Percentiles rank a stretch among this genome's conserved stretches.
Conservation (phyloP, 2,113 vertebrate genomes). For the Apeltes quadracus region DNA sequence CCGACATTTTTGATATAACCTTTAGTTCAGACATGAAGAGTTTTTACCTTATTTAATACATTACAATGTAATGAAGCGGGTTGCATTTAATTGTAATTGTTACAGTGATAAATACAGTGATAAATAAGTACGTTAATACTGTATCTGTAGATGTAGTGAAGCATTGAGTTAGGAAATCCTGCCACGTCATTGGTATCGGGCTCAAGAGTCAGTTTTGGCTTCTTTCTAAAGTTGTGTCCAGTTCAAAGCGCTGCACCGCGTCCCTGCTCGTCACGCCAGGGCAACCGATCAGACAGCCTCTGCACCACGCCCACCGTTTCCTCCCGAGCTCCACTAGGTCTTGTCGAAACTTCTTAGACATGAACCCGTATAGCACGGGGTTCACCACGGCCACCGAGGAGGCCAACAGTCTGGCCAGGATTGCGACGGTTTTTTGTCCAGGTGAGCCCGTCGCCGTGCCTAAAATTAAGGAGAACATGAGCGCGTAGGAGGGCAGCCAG, state of each 20-base stretch:
- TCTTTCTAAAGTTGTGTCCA: slow-evolving; percentile 66
- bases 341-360: slow-evolving; percentile 78
- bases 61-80: not conserved
- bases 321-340: slow-evolving; percentile 69
- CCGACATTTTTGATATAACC: not conserved
- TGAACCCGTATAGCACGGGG: slow-evolving; percentile 79
- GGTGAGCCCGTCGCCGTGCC: slow-evolving; percentile 6
- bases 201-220: slow-evolving; percentile 33
- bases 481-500: slow-evolving; percentile 81
- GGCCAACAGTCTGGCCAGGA: slow-evolving; percentile 75
- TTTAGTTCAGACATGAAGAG: not conserved
- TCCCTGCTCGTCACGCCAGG: slow-evolving; percentile 54
- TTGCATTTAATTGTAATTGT: not conserved
- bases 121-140: not conserved
- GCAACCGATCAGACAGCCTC: slow-evolving; percentile 40
- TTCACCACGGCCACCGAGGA: slow-evolving; percentile 78
- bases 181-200: slow-evolving; percentile 1
- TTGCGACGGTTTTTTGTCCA: slow-evolving; percentile 44
- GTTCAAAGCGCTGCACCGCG: slow-evolving; percentile 71
- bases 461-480: slow-evolving; percentile 78
- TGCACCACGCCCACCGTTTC: slow-evolving; percentile 51
- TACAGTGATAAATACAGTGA: not conserved
- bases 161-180: not conserved
- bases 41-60: not conserved
- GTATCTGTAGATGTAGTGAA: not conserved